A percentile compares a stretch with the other conserved stretches of the same genome.
These are phyloP conservation scores for Synanceia verrucosa DNA, from an alignment of 2,797 vertebrate species.

Conservation along the genomic window DNA sequence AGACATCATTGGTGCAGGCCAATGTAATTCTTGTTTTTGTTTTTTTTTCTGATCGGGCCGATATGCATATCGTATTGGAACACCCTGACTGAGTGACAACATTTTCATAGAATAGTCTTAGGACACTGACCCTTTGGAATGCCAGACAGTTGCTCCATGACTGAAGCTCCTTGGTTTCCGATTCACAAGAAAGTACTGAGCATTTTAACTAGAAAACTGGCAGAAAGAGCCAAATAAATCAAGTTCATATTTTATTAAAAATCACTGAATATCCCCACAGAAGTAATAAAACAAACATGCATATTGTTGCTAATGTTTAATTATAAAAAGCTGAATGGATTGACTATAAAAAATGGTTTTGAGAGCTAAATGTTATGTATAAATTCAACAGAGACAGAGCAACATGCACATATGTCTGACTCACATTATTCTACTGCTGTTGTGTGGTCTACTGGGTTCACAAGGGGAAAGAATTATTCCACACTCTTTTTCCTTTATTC, in stretches of 20 bases:
- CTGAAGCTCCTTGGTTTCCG: not conserved
- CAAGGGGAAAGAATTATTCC: conserved; percentile 15
- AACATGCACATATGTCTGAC: not conserved
- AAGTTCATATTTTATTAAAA: not conserved
- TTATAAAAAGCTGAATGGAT: not conserved
- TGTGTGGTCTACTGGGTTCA: conserved; percentile 35
- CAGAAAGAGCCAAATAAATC: not conserved
- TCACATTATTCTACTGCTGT: conserved; percentile 10
- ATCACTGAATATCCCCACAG: not conserved
- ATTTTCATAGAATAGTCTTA: not conserved
- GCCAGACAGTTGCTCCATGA: not conserved
- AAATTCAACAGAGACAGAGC: not conserved
- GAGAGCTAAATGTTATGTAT: not conserved
- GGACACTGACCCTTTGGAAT: not conserved
- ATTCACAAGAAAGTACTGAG: not conserved
- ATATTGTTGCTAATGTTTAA: not conserved
- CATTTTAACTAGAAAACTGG: not conserved
- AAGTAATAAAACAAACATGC: not conserved
- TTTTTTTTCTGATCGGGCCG: no score
- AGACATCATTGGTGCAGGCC: no score
- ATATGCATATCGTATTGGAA: no score
- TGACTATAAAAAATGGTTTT: no score
- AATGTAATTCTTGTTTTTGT: no score
- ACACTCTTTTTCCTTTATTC: not conserved
- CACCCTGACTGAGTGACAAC: no score